Conservation (phyloP, 2,113 vertebrate species). For the Acrocephalus arundinaceus region DNA sequence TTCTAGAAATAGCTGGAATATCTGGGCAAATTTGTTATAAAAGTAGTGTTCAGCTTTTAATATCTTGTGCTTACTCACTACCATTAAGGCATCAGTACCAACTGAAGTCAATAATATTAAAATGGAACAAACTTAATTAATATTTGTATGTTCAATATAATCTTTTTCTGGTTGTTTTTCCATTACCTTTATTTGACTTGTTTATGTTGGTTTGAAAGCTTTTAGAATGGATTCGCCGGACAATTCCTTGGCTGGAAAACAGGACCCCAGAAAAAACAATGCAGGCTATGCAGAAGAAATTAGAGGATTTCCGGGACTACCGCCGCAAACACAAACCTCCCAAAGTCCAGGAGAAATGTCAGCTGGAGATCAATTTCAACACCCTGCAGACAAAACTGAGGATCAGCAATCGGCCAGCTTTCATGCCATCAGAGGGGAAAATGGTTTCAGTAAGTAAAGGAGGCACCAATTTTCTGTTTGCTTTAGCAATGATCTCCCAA, state of each 20-base stretch:
- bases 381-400: conserved; percentile 96
- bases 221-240: conserved; percentile 96
- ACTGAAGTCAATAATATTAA: neutral
- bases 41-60: neutral
- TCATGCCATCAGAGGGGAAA: conserved; percentile 98
- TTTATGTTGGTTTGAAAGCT: conserved; percentile 68
- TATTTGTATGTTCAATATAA: neutral
- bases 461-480: neutral
- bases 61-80: neutral
- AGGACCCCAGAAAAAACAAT: conserved; percentile 92
- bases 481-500: neutral
- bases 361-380: conserved; percentile 98
- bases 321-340: conserved; percentile 96
- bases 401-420: conserved; percentile 96
- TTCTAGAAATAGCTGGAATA: neutral
- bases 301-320: conserved; percentile 98
- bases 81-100: neutral
- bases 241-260: conserved; percentile 97
- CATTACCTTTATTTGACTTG: neutral
- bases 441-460: conserved; percentile 91
- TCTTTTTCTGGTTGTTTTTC: neutral
- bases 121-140: neutral
- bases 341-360: conserved; percentile 98
- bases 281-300: conserved; percentile 93
- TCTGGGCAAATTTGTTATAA: neutral